Evolutionary conservation across 1,140 invertebrate genomes (phyloP).

Genomic region (Panonychus citri): DNA sequence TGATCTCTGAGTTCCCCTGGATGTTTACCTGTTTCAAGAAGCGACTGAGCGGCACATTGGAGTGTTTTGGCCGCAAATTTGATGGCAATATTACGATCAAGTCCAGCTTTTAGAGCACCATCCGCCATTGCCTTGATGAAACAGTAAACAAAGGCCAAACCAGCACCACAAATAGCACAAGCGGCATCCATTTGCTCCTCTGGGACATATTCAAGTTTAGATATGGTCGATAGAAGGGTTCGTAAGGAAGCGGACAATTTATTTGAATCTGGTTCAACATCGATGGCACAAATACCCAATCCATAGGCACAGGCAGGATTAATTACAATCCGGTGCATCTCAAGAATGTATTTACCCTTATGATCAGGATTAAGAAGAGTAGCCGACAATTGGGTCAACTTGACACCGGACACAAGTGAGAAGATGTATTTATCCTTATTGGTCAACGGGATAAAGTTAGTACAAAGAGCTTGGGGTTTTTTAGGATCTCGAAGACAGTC

Average conservation of each 20-base stretch:
- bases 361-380: conserved; percentile 11
- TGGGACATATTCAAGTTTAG: conserved; percentile 9
- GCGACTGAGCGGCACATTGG: conserved; percentile 35
- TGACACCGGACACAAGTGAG: conserved; percentile 8
- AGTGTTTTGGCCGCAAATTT: conserved; percentile 27
- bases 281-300: conserved; percentile 7
- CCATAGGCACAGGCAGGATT: conserved; percentile 10
- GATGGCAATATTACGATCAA: conserved; percentile 29
- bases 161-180: conserved; percentile 9
- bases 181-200: conserved; percentile 12
- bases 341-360: conserved; percentile 13
- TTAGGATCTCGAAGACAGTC: conserved; percentile 6
- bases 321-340: conserved; percentile 11
- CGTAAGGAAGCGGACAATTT: conserved; percentile 5
- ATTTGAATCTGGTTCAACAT: conserved; percentile 9
- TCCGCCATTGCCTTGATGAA: conserved; percentile 27
- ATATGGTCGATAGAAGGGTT: conserved; percentile 2
- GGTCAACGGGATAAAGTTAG: conserved; percentile 7
- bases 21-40: conserved; percentile 31
- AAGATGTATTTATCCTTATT: conserved; percentile 5
- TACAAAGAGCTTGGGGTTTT: conserved; percentile 3
- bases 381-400: conserved; percentile 4
- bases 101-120: conserved; percentile 36
- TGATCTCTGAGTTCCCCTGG: conserved; percentile 27
- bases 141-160: conserved; percentile 11